Evolutionary conservation across 2,888 invertebrate genomes (phyloP), one percentile per base, ranked within the genome.

Genomic region (Cantharis rustica): DNA sequence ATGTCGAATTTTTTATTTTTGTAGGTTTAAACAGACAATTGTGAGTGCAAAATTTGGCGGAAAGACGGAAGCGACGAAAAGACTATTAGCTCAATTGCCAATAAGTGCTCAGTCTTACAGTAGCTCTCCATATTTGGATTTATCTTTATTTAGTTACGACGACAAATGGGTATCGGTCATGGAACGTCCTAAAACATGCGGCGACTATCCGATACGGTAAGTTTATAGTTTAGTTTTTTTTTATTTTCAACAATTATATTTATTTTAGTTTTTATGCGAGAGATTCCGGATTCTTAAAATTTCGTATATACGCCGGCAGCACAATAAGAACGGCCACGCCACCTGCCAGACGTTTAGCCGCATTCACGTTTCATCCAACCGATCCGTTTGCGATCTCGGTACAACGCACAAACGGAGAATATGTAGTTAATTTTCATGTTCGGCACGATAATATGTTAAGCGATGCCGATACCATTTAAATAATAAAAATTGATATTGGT

Each of bases 321-420:
- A 87, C 90, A 61, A 89, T 89, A 2, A 91, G 93, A 86, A 91
- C 92, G 10, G 90, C 92, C 23, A 92, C 93, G 10, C 92, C 93
- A 9, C 90, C 93, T 82, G 90, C 95, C 11, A 89, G 97, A 81
- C 90, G 96, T 81, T 91, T 98, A 13, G 97, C 98, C 5, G 97
- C 98, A 16, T 98, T 98, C 86, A 97, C 97, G 10, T 98, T 97
- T 88, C 98, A 98, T 89, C 98, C 98, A 0, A 95, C 94, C 13
- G 98, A 98, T 89, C 98, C 98, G 0, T 97, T 98, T 88, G 95
- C 97, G 10, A 96, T 98, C 80, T 98, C 97, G 84, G 96, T 98
- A 10, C 98, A 98, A 87, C 91, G 98, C 82, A 95, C 96, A 10
- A 95, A 96, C 88, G 93, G 95, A 0, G 97, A 97, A 86, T 98